Evolutionary conservation across 2,888 invertebrate genomes (phyloP).

Genomic region (Lacanobia wlatinum): DNA sequence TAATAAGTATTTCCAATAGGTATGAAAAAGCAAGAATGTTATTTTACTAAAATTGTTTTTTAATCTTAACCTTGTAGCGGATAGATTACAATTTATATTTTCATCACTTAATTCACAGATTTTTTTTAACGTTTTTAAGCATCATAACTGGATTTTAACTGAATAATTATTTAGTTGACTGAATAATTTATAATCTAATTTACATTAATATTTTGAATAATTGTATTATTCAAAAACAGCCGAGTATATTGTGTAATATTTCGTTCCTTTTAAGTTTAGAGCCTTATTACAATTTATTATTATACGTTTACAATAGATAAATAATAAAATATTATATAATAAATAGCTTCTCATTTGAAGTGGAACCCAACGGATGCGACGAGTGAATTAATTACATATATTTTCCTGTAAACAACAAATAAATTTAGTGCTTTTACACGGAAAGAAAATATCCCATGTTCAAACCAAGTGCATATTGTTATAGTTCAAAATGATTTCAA

Average conservation of each 20-base stretch:
- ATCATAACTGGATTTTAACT: constrained; percentile 26
- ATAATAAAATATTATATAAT: constrained; percentile 56
- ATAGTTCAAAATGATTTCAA: neutral
- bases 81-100: constrained; percentile 29
- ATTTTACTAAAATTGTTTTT: constrained; percentile 11
- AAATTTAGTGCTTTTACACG: constrained; percentile 30
- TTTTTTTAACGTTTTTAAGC: constrained; percentile 40
- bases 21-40: constrained; percentile 17
- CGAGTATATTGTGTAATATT: constrained; percentile 52
- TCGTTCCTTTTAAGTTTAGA: constrained; percentile 49
- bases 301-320: constrained; percentile 42
- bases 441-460: neutral
- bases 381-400: constrained; percentile 81
- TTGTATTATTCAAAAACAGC: constrained; percentile 58
- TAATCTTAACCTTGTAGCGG: constrained; percentile 30
- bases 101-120: constrained; percentile 21
- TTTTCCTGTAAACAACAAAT: constrained; percentile 82
- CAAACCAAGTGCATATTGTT: constrained; percentile 37
- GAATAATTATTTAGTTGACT: constrained; percentile 20
- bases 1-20: constrained; percentile 4
- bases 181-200: constrained; percentile 42
- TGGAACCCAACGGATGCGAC: constrained; percentile 75
- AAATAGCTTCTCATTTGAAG: constrained; percentile 72
- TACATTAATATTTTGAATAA: constrained; percentile 61
- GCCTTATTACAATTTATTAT: constrained; percentile 46